Base-by-base conservation (phyloP, 1,140 invertebrate genomes). In the Oppia nitens region DNA sequence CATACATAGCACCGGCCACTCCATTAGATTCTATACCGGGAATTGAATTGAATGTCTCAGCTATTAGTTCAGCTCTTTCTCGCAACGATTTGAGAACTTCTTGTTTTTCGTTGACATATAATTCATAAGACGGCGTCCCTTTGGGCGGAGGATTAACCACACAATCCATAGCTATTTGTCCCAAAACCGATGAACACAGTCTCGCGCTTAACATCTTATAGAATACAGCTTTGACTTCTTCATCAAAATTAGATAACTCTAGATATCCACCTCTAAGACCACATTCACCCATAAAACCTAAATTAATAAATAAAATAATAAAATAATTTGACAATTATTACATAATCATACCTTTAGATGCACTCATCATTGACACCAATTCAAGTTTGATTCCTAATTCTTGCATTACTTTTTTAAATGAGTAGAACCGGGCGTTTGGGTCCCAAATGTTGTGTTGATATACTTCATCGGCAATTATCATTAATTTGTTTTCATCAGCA, bases 291-390 rank as follows among this genome's bases (percentile, higher is more conserved):
- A 81, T 80, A 65, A 75, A 81, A 24, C 92, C 93, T 79, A 50
- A 50, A 50, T 50, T 50, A 20, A 9, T 20, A 11, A 20, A 50
- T 50, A 20, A 50, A 20, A 50, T 20, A 20, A 3, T 11, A 53
- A 3, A 24, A 23, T 25, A 53, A 53, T 6, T 26, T 11, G 27
- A 21, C 21, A 27, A 24, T n/a, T 3, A 53, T n/a, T 28, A 11
- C 9, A 53, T 26, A 21, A 25, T 26, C 78, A 80, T 80, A 65
- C 93, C 94, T 79, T 98, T 98, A 1, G 89, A 95, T 47, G 85
- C 83, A 0, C 92, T 93, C 84, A 97, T 88, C 71, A 94, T 97
- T 26, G 89, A 94, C 4, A 88, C 90, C 63, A 98, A 70, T 73
- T 98, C 93, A 76, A 91, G 79, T 49, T 76, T 71, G 28, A 78